Conservation (phyloP, 1,140 invertebrate species). For the Zaprionus taronus region DNA sequence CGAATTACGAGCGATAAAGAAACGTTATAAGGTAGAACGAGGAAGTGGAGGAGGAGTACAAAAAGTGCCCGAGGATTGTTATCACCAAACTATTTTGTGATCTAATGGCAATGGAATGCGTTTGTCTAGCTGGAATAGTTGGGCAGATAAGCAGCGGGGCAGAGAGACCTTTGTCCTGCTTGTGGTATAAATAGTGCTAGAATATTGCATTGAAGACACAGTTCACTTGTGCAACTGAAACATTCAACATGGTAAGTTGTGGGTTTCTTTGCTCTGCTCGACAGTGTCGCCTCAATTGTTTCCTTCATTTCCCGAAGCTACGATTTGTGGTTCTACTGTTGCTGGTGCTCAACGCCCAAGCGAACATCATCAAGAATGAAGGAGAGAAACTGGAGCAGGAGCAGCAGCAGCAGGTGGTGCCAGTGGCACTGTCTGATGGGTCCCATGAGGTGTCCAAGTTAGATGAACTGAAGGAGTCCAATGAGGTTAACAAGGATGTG, state of each 20-base stretch:
- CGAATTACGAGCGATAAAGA: constrained; percentile 29
- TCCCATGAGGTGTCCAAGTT: not conserved
- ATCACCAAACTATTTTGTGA: constrained; percentile 18
- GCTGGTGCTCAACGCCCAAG: constrained; percentile 8
- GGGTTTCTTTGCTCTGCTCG: not conserved
- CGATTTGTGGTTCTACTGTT: constrained; percentile 48
- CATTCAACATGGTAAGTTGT: constrained; percentile 72
- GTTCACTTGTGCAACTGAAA: constrained; percentile 57
- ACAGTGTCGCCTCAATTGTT: constrained; percentile 18
- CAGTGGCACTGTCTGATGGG: not conserved
- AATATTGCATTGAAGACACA: constrained; percentile 32
- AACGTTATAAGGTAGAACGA: not conserved
- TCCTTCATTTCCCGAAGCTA: constrained; percentile 13
- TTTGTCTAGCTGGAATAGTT: not conserved
- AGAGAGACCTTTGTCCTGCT: constrained; percentile 15
- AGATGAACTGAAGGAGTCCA: not conserved
- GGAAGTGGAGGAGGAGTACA: not conserved
- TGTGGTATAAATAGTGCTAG: constrained; percentile 54
- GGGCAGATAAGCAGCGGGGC: constrained; percentile 23
- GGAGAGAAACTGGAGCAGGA: too few species aligned
- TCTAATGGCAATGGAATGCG: constrained; percentile 39
- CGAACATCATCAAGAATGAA: not conserved
- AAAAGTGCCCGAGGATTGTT: constrained; percentile 37
- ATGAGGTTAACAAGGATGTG: constrained; percentile 1
- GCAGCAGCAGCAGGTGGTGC: not conserved